Percentiles rank a stretch among this genome's conserved stretches.
phyloP scores from a whole-genome alignment of 2,113 vertebrate genomes.

The Sinocyclocheilus anshuiensis region DNA sequence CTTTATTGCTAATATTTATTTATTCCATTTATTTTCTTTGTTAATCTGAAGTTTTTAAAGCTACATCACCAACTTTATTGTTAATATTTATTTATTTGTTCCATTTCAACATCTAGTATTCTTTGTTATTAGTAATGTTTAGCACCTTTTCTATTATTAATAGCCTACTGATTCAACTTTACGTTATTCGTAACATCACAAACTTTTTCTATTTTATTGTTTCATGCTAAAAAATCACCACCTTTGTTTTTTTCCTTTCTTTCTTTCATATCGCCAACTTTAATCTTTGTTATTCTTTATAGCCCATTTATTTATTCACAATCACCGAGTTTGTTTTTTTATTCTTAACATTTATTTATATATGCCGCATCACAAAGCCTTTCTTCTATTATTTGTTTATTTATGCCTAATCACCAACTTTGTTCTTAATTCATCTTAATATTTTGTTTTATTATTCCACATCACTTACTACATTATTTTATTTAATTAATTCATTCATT shows the following conservation, averaged over 20 bases:
- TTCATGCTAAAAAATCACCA: neutral
- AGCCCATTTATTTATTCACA: neutral
- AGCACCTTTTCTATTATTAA: neutral
- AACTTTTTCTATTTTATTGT: neutral
- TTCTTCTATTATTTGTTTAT: neutral
- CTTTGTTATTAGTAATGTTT: neutral
- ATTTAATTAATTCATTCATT: too few relatives aligned
- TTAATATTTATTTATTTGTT: neutral
- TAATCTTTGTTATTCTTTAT: neutral
- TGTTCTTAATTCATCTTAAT: too few relatives aligned
- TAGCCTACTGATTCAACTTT: neutral
- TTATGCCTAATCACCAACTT: neutral
- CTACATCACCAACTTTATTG: neutral
- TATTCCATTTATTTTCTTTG: neutral
- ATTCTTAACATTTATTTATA: neutral
- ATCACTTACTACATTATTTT: too few relatives aligned
- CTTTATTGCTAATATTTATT: neutral
- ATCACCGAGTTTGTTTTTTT: neutral
- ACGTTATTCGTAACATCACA: too few relatives aligned
- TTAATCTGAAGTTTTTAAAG: neutral
- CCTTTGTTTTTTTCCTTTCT: neutral
- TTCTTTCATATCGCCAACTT: neutral
- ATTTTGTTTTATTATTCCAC: too few relatives aligned
- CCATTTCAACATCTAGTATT: neutral
- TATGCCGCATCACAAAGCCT: neutral